Conservation (phyloP, 2,888 invertebrate genomes). For the Crepidodera aurea region DNA sequence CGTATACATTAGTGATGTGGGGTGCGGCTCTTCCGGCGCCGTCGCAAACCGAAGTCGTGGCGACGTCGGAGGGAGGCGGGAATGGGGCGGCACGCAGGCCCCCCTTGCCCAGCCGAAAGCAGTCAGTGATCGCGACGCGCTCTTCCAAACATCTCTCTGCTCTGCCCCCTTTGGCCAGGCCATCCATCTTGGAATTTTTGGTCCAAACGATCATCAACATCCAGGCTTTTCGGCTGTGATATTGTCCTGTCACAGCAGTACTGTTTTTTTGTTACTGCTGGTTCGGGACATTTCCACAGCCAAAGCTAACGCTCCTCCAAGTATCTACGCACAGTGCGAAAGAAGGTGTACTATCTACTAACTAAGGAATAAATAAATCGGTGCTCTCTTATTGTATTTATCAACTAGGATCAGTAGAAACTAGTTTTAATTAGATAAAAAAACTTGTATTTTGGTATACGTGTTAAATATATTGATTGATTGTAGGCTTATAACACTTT, state of each 20-base stretch:
- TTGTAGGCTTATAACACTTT: constrained; percentile 28
- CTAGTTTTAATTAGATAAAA: constrained; percentile 9
- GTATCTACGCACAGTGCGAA: constrained; percentile 3
- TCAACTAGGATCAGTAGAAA: constrained; percentile 22
- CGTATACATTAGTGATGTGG: constrained; percentile 62
- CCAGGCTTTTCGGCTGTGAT: constrained; percentile 70
- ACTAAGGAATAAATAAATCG: constrained; percentile 15
- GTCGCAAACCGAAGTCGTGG: constrained; percentile 62
- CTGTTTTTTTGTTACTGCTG: constrained; percentile 84
- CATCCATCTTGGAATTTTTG: constrained; percentile 56
- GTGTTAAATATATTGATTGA: constrained; percentile 42
- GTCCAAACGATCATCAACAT: constrained; percentile 34
- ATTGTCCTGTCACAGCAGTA: constrained; percentile 99
- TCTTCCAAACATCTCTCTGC: constrained; percentile 26
- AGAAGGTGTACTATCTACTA: constrained; percentile 12
- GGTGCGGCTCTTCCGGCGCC: constrained; percentile 62
- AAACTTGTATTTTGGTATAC: constrained; percentile 19
- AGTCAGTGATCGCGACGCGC: constrained; percentile 33
- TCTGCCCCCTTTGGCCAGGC: constrained; percentile 53
- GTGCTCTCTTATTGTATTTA: constrained; percentile 20
- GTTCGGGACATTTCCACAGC: constrained; percentile 87
- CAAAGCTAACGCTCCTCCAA: constrained; percentile 42
- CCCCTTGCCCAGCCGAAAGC: constrained; percentile 23
- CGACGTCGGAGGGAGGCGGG: constrained; percentile 52
- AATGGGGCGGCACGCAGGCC: constrained; percentile 27